These are phyloP conservation scores for Ramphastos sulfuratus DNA, from an alignment of 2,113 vertebrate genomes.

Conservation along the genomic window DNA sequence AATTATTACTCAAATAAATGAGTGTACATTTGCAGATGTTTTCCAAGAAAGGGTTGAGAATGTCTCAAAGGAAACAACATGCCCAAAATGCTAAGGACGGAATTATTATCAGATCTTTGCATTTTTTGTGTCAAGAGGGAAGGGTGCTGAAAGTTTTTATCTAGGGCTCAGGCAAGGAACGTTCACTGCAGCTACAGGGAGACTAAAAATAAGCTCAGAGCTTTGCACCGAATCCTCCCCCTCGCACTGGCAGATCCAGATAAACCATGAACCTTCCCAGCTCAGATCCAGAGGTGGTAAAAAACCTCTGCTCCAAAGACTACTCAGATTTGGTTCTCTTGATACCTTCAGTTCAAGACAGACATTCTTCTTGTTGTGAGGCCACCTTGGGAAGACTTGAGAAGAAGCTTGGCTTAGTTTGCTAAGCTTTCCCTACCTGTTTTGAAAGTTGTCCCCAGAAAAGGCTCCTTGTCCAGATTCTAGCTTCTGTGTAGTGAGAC, in stretches of 20 bases:
- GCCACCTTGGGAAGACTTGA: background rate
- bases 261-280: background rate
- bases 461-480: background rate
- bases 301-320: background rate
- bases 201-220: slow-evolving; percentile 5
- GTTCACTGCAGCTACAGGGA: background rate
- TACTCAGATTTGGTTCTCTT: background rate
- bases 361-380: background rate
- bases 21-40: background rate
- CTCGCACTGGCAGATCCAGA: background rate
- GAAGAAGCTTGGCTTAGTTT: background rate
- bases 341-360: background rate
- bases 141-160: background rate
- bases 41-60: background rate
- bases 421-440: background rate
- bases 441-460: background rate
- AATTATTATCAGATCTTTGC: background rate
- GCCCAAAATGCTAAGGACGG: background rate
- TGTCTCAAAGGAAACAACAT: background rate
- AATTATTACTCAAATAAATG: background rate
- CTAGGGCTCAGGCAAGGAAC: background rate
- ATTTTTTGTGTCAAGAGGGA: background rate
- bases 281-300: background rate
- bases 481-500: background rate
- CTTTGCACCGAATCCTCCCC: background rate